Evolutionary conservation across 2,888 invertebrate species (phyloP), one percentile per base, ranked within the genome.

Genomic region (Mimas tiliae): DNA sequence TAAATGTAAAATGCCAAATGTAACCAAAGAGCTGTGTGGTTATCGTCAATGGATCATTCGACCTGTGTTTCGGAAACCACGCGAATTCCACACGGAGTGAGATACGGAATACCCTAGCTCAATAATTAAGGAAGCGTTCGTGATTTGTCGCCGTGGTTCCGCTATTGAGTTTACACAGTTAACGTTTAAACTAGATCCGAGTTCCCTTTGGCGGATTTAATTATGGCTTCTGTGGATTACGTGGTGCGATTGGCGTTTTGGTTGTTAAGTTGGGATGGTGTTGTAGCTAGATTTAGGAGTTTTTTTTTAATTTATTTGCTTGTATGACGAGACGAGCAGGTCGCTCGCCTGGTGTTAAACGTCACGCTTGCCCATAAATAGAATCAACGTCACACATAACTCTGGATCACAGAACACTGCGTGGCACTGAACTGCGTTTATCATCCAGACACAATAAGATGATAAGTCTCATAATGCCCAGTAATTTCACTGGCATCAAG

Each of bases 81-180:
- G 19, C 12, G 11, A 12, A 51, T 19, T 19, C 9, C 50, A 19
- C 38, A 14, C 16, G 19, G 14, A 51, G 11, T 64, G 6, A 42
- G 8, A 38, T 21, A 6, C 19, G 38, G 48, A 38, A 51, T 50
- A 9, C 21, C 50, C 11, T 19, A 34, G 55, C 21, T 58, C 65
- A 48, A 58, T 58, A 47, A 48, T 74, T 72, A 69, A 64, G 69
- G 64, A 67, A 71, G 70, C 69, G 69, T 70, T 52, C 66, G 67
- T 74, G 74, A 76, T 74, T 77, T 74, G 79, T 74, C 72, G 71
- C 69, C 65, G 75, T 71, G 77, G 75, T 75, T 70, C 68, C 68
- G 62, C 62, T 67, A 73, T 73, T 70, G 70, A 72, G 71, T 76
- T 72, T 70, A 68, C 58, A 52, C 62, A 76, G 77, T 69, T 74